Evolutionary conservation across 2,888 invertebrate species (phyloP), one percentile per base, ranked within the genome.

Genomic region (Alloscopus bannaensis): DNA sequence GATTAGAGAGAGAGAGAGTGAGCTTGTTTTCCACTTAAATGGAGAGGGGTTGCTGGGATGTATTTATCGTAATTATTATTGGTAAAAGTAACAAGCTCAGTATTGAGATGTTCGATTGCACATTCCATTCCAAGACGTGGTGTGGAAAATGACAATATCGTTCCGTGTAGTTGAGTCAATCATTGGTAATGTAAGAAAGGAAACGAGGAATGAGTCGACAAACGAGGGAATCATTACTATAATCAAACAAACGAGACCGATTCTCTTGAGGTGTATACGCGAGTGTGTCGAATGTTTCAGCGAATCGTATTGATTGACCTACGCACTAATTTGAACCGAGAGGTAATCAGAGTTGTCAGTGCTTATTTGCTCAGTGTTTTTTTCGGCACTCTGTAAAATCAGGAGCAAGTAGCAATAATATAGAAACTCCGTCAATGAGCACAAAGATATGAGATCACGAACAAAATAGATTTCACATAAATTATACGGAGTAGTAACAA

Each of bases 371-470:
- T n/a, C n/a, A n/a, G n/a, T n/a, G n/a, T n/a, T n/a, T n/a, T n/a
- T n/a, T n/a, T n/a, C n/a, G n/a, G n/a, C n/a, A n/a, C n/a, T n/a
- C n/a, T n/a, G n/a, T n/a, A n/a, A n/a, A n/a, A n/a, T n/a, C n/a
- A n/a, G n/a, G n/a, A n/a, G n/a, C n/a, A n/a, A n/a, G n/a, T n/a
- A n/a, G n/a, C n/a, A n/a, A n/a, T n/a, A n/a, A n/a, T n/a, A n/a
- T n/a, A n/a, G n/a, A n/a, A n/a, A n/a, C n/a, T n/a, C n/a, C n/a
- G n/a, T n/a, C 47, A 47, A n/a, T 6, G 4, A n/a, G 18, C n/a
- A 36, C 11, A 18, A 24, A 24, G 28, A 72, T 72, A 64, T 72
- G 62, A 52, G 64, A 72, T 72, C 72, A 72, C 72, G 72, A 72
- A 72, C 45, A 62, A 72, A 72, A 64, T 72, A 42, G 64, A 31